phyloP scores from a whole-genome alignment of 2,113 vertebrate genomes.

The Colinus virginianus region DNA sequence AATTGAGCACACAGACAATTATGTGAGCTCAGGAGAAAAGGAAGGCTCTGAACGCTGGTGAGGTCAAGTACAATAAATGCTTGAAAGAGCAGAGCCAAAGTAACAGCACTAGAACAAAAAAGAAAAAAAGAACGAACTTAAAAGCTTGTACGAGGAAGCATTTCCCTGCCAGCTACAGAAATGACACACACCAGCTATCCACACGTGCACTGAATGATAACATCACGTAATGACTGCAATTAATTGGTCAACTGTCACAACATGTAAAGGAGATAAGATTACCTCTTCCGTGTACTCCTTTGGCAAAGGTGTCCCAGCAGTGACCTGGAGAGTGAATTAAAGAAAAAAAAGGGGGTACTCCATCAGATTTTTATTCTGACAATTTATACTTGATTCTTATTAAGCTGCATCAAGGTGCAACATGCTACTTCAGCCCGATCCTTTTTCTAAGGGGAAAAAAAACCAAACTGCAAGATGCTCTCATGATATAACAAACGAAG shows the following conservation, averaged over 20 bases:
- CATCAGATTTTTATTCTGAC: neutral
- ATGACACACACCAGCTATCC: neutral
- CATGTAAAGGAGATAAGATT: slow-evolving; percentile 25
- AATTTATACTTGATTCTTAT: fast-evolving
- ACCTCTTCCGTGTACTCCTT: slow-evolving; percentile 95
- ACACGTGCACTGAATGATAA: neutral
- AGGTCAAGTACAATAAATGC: neutral
- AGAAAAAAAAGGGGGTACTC: neutral
- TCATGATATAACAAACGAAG: neutral
- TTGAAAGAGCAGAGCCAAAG: neutral
- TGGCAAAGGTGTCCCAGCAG: slow-evolving; percentile 91
- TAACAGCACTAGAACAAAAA: neutral
- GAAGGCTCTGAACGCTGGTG: neutral
- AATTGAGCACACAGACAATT: neutral
- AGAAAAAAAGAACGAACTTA: neutral
- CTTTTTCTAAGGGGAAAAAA: neutral
- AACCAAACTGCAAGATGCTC: neutral
- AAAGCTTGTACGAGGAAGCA: neutral
- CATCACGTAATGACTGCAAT: neutral
- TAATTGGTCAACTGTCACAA: neutral
- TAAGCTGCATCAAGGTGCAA: neutral
- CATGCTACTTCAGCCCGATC: neutral
- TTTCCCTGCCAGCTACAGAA: neutral
- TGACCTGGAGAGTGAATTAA: slow-evolving; percentile 82
- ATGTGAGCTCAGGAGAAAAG: neutral